phyloP scores from a whole-genome alignment of 2,888 invertebrate genomes.

The Tenthredo scrophulariae region DNA sequence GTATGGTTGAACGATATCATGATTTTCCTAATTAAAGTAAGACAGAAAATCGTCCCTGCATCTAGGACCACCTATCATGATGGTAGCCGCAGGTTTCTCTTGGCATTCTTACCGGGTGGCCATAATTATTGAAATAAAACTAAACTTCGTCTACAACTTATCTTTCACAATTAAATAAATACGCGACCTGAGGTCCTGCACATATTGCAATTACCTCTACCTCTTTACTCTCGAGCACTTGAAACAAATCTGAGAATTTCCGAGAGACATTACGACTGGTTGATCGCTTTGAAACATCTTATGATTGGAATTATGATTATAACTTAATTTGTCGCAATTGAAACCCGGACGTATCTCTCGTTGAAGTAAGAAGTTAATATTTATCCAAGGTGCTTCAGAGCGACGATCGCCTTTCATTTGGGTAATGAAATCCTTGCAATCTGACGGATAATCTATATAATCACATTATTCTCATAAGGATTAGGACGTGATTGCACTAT shows the following conservation, averaged over 20 bases:
- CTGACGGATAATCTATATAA: slow-evolving; percentile 2
- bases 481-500: not conserved
- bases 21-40: not conserved
- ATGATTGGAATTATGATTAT: not conserved
- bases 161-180: not conserved
- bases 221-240: not conserved
- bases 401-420: not conserved
- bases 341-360: not conserved
- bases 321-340: not conserved
- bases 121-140: not conserved
- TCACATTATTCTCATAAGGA: not conserved
- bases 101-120: not conserved
- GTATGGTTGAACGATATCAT: not conserved
- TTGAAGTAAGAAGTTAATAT: not conserved
- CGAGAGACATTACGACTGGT: not conserved
- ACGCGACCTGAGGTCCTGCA: not conserved
- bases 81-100: not conserved
- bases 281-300: not conserved
- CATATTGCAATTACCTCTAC: not conserved
- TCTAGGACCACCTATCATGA: not conserved
- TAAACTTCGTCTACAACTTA: not conserved
- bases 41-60: not conserved
- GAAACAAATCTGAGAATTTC: not conserved
- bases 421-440: not conserved
- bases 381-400: not conserved